These are phyloP conservation scores for Alviniconcha strummeri DNA, from an alignment of 2,888 invertebrate genomes.

Conservation along the genomic window DNA sequence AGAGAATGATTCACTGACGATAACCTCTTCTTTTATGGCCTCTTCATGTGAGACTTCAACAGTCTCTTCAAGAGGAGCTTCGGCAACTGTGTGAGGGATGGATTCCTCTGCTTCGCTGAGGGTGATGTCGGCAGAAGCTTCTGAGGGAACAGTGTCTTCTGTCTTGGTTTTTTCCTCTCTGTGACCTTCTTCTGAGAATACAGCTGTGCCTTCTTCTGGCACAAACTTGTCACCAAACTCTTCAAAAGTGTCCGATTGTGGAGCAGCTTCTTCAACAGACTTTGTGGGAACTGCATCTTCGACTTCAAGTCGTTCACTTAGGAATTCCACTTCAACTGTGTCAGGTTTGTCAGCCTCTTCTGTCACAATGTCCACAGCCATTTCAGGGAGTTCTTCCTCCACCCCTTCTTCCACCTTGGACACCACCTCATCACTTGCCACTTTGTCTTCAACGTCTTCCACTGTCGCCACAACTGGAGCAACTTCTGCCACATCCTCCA, in stretches of 20 bases:
- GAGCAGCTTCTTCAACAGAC: conserved; percentile 18
- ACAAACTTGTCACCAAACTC: conserved; percentile 6
- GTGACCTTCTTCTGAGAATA: conserved; percentile 19
- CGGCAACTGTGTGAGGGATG: neutral
- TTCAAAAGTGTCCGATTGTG: neutral
- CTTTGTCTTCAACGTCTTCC: conserved; percentile 33
- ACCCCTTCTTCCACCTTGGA: conserved; percentile 17
- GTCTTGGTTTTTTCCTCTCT: neutral
- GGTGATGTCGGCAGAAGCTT: conserved; percentile 3
- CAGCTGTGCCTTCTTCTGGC: conserved; percentile 2
- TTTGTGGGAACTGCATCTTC: conserved; percentile 12
- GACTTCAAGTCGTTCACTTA: conserved; percentile 18
- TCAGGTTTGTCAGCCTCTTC: conserved; percentile 29
- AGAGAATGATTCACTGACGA: neutral
- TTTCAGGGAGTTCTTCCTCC: conserved; percentile 21
- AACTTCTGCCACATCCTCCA: conserved; percentile 43
- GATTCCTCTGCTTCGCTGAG: neutral
- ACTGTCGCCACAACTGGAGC: conserved; percentile 17
- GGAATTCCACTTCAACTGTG: conserved; percentile 13
- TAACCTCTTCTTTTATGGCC: neutral
- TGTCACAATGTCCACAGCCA: conserved; percentile 31
- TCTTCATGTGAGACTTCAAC: neutral
- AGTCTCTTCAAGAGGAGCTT: neutral
- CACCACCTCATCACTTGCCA: conserved; percentile 26
- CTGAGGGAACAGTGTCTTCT: neutral